A percentile compares a stretch with the other conserved stretches of the same genome.
Evolutionary conservation across 2,113 vertebrate genomes (phyloP).

Genomic region (Otus sunia): DNA sequence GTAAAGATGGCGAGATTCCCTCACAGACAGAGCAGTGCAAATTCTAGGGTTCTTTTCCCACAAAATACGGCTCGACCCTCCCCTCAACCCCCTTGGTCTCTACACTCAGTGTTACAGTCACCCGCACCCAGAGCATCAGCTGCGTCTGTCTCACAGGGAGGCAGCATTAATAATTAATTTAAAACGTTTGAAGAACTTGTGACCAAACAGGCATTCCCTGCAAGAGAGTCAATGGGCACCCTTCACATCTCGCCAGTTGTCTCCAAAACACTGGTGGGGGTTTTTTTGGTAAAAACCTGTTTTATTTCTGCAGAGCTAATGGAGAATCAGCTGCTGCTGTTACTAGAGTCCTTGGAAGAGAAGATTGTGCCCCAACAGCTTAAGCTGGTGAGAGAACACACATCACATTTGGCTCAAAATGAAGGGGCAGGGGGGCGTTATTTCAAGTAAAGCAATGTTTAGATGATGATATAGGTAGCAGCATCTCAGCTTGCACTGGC

Average conservation of each 20-base stretch:
- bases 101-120: fast-evolving
- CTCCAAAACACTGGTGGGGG: background rate
- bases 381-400: slow-evolving; percentile 61
- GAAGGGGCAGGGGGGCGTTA: fast-evolving
- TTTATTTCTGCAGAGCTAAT: slow-evolving; percentile 57
- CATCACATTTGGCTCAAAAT: background rate
- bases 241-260: background rate
- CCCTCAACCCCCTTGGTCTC: background rate
- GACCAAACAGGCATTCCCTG: too few species aligned
- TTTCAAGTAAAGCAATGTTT: background rate
- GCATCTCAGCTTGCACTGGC: background rate
- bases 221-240: background rate
- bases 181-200: background rate
- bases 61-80: background rate
- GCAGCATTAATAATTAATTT: background rate
- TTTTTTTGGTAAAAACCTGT: background rate
- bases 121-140: too few species aligned
- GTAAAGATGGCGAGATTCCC: background rate
- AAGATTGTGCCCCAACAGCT: slow-evolving; percentile 59
- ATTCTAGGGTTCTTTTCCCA: background rate
- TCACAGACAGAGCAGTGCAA: background rate
- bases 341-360: slow-evolving; percentile 63
- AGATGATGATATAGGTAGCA: background rate
- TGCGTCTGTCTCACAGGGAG: fast-evolving
- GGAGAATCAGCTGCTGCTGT: slow-evolving; percentile 62